Evolutionary conservation across 2,888 invertebrate species (phyloP).

Genomic region (Stomorhina lunata): DNA sequence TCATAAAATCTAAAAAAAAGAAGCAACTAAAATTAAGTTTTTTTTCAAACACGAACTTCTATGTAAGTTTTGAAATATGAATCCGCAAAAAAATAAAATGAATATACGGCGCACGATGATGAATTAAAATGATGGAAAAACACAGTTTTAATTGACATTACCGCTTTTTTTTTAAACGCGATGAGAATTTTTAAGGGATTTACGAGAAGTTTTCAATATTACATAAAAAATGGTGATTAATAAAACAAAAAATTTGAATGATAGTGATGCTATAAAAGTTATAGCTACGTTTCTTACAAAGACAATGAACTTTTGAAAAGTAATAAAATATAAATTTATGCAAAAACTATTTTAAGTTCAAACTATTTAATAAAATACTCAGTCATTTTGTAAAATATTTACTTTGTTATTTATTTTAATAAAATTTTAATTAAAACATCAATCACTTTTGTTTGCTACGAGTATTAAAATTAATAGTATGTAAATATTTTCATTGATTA

Average conservation of each 20-base stretch:
- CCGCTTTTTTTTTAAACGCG: background rate
- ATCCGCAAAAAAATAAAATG: background rate
- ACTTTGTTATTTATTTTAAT: background rate
- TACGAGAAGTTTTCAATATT: background rate
- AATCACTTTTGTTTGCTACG: background rate
- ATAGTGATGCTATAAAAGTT: too few species aligned
- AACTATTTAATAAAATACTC: too few species aligned
- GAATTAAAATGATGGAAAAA: conserved; percentile 46
- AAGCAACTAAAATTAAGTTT: background rate
- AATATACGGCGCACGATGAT: conserved; percentile 4
- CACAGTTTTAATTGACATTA: background rate
- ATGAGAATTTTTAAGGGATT: background rate
- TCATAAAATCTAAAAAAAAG: conserved; percentile 5
- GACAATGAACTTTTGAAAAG: too few species aligned
- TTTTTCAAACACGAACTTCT: conserved; percentile 30
- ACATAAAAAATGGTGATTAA: background rate
- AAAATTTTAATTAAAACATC: background rate
- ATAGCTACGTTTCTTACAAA: too few species aligned
- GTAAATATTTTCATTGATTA: background rate
- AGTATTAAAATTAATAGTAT: background rate
- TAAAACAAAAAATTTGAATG: too few species aligned
- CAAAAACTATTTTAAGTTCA: too few species aligned
- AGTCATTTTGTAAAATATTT: too few species aligned
- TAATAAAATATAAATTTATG: too few species aligned
- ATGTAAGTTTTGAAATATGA: background rate